Percentiles rank a stretch among this genome's conserved stretches.
Evolutionary conservation across 2,113 vertebrate species (phyloP).

Genomic region (Chrysochloris asiatica): DNA sequence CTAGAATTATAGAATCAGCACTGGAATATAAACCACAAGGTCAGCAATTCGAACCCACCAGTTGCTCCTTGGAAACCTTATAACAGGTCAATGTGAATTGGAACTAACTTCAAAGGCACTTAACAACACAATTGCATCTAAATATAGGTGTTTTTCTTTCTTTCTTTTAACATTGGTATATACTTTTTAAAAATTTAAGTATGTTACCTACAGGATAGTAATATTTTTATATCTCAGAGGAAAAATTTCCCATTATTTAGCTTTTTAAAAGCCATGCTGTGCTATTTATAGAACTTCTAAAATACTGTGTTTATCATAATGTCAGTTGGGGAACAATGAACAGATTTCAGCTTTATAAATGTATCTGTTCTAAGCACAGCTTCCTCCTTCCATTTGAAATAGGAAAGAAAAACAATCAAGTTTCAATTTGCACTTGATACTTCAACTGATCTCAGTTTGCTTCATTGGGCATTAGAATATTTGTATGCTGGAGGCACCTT

Average conservation of each 20-base stretch:
- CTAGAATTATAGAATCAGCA: constrained; percentile 34
- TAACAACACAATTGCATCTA: too few species aligned
- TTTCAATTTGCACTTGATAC: neutral
- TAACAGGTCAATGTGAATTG: too few species aligned
- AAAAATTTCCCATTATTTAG: neutral
- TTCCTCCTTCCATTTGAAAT: neutral
- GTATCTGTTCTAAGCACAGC: neutral
- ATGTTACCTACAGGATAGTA: neutral
- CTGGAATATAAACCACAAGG: too few species aligned
- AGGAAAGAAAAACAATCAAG: neutral
- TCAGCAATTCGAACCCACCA: too few species aligned
- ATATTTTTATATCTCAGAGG: neutral
- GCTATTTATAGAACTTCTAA: neutral
- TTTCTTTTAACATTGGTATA: neutral
- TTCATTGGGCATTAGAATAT: neutral
- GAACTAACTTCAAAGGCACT: too few species aligned
- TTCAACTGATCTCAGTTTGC: neutral
- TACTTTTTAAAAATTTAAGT: neutral
- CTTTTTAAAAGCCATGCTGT: neutral
- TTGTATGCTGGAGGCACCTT: neutral
- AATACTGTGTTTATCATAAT: neutral
- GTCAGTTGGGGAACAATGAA: neutral
- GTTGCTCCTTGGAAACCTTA: too few species aligned
- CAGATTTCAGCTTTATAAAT: neutral
- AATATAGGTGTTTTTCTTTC: too few species aligned